Evolutionary conservation across 1,140 invertebrate genomes (phyloP), one percentile per base, ranked within the genome.

Genomic region (Hycleus phaleratus): DNA sequence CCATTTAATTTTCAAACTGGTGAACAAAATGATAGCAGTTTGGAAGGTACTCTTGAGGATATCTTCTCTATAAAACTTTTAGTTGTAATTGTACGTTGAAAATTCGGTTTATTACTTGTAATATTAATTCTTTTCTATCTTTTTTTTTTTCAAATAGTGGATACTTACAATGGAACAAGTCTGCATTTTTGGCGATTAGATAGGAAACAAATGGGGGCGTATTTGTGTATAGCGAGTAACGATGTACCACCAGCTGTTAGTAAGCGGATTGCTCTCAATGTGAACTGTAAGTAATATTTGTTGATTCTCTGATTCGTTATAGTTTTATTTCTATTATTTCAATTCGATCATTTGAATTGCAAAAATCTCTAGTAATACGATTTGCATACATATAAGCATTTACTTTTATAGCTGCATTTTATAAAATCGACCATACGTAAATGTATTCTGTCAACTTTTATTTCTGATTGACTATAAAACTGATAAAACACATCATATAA

Each of bases 231-330:
- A 64, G 90, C 90, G 26, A 88, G 85, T 68, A 93, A 93, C 73
- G 90, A 93, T 73, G 89, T 93, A 24, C 91, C 89, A 56, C 91
- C 90, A 26, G 88, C 90, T 9, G 88, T 92, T 67, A 91, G 88
- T 78, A 93, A 91, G 74, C 77, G 90, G 63, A 88, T 94, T 60
- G 86, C 85, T 46, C 79, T 93, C 43, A 87, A 87, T 73, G 89
- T 93, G 52, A 90, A 92, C 74, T 94, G 91, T 94, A 79, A 91
- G 90, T 85, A 77, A 18, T 4, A 47, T 47, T 47, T 47, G 8
- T 12, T 47, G 5, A 47, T 47, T 12, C 24, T 45, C 11, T 18
- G 24, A 45, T 25, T 45, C 44, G 24, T 25, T 45, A 18, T 45
- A 38, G 10, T 47, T n/a, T 26, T 47, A 18, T 8, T 46, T 39